Percentiles rank a stretch among this genome's conserved stretches.
Conservation (phyloP, 2,113 vertebrate species). For the Pelobates fuscus region DNA sequence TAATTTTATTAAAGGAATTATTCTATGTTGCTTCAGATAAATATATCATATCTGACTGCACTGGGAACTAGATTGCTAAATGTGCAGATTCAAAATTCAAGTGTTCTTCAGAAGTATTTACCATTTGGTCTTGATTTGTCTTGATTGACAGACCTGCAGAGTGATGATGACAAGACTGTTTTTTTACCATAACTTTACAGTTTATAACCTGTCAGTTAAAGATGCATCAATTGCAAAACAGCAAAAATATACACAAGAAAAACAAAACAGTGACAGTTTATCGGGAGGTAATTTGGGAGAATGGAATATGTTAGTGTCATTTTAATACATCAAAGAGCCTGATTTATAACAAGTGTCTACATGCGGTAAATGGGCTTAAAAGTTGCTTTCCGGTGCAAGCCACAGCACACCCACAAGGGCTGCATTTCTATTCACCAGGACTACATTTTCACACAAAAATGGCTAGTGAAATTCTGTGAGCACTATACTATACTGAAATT, state of each 20-base stretch:
- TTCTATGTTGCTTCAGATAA: slow-evolving; percentile 12
- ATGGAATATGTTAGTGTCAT: neutral
- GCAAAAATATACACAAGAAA: neutral
- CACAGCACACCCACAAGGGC: too few relatives aligned
- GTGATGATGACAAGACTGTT: neutral
- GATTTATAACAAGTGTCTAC: too few relatives aligned
- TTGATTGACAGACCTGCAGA: slow-evolving; percentile 9
- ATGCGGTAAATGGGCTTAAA: too few relatives aligned
- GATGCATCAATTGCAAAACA: neutral
- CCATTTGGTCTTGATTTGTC: neutral
- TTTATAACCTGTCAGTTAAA: neutral
- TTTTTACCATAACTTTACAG: slow-evolving; percentile 11
- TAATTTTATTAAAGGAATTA: neutral
- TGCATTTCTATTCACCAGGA: too few relatives aligned
- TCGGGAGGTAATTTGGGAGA: neutral
- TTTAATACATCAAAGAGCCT: too few relatives aligned
- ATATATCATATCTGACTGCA: slow-evolving; percentile 7
- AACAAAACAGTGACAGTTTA: too few relatives aligned
- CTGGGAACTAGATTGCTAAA: slow-evolving; percentile 1
- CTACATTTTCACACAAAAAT: too few relatives aligned
- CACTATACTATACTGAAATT: too few relatives aligned
- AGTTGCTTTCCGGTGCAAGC: too few relatives aligned
- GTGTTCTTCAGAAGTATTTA: slow-evolving; percentile 4
- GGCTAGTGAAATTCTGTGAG: too few relatives aligned
- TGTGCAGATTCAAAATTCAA: neutral